Base-by-base conservation (phyloP, 2,113 vertebrate species). In the Thalassarche chlororhynchos region DNA sequence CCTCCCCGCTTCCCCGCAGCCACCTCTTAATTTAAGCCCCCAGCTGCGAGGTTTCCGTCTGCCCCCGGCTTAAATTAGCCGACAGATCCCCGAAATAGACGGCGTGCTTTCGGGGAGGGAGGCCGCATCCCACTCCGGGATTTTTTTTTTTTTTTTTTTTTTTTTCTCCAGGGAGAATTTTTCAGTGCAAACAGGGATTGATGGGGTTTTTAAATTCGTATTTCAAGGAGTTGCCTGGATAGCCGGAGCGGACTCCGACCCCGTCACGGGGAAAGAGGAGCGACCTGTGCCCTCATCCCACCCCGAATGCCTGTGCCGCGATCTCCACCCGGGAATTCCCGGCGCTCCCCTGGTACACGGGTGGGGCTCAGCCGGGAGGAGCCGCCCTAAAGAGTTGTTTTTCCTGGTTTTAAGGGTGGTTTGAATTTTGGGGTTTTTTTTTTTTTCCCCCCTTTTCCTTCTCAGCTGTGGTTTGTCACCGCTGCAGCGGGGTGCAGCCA, bases 401-500 rank as follows among this genome's bases (percentile, higher is more conserved):
- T 84, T 9, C 40, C 54, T 38, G 2, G 19, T 17, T 85, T 74
- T 24, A 34, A 19, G 11, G 5, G 5, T 20, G 12, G 18, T 32
- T 32, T 68, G 38, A 38, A 8, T 65, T 42, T 14, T 5, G 14
- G 18, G 38, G n/a, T n/a, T n/a, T 38, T 38, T 18, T 18, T 42
- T 34, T 10, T 19, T 4, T 4, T 3, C 6, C 3, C 8, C 54
- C 32, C 10, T 42, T 47, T 8, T 32, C 32, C 14, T 42, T 47
- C 10, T 32, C 3, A 0, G 12, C 47, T 36, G 13, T 1, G 5
- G 8, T 36, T 72, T 14, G 18, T 21, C 23, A 3, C 28, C 8
- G 3, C n/a, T 5, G 36, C 29, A 14, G 47, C 13, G 14, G 28
- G 29, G 20, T 2, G 11, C 47, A 28, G 31, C 31, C 7, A 1